Conservation (phyloP, 1,140 invertebrate genomes). For the Apis dorsata region DNA sequence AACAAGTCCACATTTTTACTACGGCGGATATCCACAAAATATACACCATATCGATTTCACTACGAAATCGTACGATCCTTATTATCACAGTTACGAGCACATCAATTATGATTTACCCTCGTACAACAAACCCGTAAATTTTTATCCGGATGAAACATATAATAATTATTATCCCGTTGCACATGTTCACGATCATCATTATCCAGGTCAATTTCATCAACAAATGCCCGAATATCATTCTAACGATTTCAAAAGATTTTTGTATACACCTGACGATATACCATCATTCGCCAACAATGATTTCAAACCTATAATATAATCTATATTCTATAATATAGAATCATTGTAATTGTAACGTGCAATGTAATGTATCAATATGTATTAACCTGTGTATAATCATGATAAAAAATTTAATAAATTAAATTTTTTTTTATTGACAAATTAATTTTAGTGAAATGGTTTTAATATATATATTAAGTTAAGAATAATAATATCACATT, state of each 20-base stretch:
- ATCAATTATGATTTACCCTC: constrained; percentile 47
- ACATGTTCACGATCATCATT: background rate
- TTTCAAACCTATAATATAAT: constrained; percentile 44
- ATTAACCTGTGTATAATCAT: too few species aligned
- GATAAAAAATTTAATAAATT: background rate
- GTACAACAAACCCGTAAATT: constrained; percentile 37
- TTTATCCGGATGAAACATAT: constrained; percentile 50
- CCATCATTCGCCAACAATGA: constrained; percentile 1
- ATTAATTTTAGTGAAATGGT: background rate
- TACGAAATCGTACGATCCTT: constrained; percentile 30
- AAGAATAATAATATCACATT: background rate
- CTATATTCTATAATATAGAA: constrained; percentile 22
- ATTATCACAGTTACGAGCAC: constrained; percentile 26
- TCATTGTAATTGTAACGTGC: background rate
- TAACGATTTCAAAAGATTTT: constrained; percentile 23
- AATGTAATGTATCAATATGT: too few species aligned
- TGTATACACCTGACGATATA: constrained; percentile 30
- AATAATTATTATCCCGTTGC: constrained; percentile 14
- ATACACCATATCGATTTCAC: constrained; percentile 68
- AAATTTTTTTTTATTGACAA: background rate
- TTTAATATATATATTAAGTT: background rate
- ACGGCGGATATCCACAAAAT: constrained; percentile 71
- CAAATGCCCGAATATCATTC: constrained; percentile 32
- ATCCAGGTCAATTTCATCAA: constrained; percentile 7
- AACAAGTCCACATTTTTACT: constrained; percentile 57